Evolutionary conservation across 2,888 invertebrate species (phyloP).

Genomic region (Cephus spinipes): DNA sequence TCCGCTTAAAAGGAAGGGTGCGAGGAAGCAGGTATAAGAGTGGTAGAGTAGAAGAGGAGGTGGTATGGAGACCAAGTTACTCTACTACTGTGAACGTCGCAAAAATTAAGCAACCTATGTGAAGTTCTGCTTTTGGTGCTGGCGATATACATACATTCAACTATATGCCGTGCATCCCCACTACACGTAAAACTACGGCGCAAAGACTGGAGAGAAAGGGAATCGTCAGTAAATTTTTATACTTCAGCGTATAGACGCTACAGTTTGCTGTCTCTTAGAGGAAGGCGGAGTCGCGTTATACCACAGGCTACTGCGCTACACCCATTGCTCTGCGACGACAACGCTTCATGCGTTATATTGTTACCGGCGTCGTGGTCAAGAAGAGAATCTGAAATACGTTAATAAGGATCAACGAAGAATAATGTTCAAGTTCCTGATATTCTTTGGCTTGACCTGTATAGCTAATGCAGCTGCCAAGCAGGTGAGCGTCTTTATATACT

Average conservation of each 20-base stretch:
- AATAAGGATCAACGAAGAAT: neutral
- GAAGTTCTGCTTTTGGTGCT: neutral
- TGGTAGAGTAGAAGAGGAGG: neutral
- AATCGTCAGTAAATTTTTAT: neutral
- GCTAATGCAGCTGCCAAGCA: neutral
- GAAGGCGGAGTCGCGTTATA: neutral
- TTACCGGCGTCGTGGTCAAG: too few relatives aligned
- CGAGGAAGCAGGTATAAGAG: neutral
- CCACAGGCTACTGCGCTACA: neutral
- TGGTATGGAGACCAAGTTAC: neutral
- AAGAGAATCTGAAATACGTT: too few relatives aligned
- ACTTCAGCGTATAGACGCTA: neutral
- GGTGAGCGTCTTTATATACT: neutral
- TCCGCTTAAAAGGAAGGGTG: neutral
- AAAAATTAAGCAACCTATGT: neutral
- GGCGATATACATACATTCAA: neutral
- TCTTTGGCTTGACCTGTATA: neutral
- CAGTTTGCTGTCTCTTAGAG: neutral
- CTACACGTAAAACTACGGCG: neutral
- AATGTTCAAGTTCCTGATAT: neutral
- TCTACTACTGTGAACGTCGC: neutral
- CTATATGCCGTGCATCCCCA: neutral
- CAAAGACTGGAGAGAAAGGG: neutral
- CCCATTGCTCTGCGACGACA: neutral
- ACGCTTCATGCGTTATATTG: too few relatives aligned